Conservation (phyloP, 2,113 vertebrate genomes). For the Xyrauchen texanus region DNA sequence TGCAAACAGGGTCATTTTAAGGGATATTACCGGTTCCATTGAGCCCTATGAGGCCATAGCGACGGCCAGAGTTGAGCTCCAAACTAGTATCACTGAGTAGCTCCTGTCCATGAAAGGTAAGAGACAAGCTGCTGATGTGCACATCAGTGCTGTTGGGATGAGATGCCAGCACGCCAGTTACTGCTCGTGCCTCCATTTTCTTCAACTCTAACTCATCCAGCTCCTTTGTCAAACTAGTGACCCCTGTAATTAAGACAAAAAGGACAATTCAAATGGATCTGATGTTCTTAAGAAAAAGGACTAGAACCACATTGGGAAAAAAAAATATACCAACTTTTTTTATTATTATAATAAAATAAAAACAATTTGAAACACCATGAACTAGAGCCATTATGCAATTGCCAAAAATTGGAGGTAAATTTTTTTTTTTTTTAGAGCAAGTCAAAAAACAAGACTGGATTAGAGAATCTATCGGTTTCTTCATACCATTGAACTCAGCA, state of each 20-base stretch:
- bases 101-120: conserved; percentile 96
- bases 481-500: conserved; percentile 23
- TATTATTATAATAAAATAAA: too few relatives aligned
- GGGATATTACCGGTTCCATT: conserved; percentile 88
- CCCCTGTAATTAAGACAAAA: conserved; percentile 64
- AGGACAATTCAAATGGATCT: too few relatives aligned
- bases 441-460: not conserved
- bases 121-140: conserved; percentile 92
- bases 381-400: too few relatives aligned
- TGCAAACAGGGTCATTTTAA: too few relatives aligned
- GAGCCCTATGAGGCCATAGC: conserved; percentile 95
- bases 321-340: too few relatives aligned
- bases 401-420: too few relatives aligned
- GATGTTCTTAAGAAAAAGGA: too few relatives aligned
- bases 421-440: too few relatives aligned
- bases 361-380: too few relatives aligned
- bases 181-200: conserved; percentile 90
- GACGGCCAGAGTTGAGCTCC: conserved; percentile 92
- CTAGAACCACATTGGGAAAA: too few relatives aligned
- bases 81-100: conserved; percentile 91
- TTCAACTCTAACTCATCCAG: conserved; percentile 93
- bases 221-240: conserved; percentile 82
- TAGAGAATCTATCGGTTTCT: not conserved
- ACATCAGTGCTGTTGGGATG: conserved; percentile 98
- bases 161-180: conserved; percentile 91